A percentile compares a stretch with the other conserved stretches of the same genome.
phyloP scores from a whole-genome alignment of 2,113 vertebrate genomes.

The Elaphurus davidianus region DNA sequence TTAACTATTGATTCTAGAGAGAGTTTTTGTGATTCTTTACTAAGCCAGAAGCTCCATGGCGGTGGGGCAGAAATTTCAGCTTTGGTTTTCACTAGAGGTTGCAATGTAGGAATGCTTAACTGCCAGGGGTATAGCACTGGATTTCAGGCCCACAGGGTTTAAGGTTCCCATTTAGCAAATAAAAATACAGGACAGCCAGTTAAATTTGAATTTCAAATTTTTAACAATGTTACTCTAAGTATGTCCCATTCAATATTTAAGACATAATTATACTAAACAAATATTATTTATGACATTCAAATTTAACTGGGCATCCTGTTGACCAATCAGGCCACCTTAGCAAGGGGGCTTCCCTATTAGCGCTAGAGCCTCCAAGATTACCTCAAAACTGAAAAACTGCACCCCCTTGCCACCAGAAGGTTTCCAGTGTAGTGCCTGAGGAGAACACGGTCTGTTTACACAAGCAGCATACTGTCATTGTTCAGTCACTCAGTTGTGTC shows the following conservation, averaged over 20 bases:
- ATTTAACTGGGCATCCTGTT: background rate
- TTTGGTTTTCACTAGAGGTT: background rate
- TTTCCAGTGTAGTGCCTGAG: background rate
- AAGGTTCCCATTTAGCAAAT: background rate
- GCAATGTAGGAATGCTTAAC: background rate
- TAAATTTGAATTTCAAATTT: conserved; percentile 18
- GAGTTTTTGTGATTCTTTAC: background rate
- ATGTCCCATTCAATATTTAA: background rate
- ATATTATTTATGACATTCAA: conserved; percentile 13
- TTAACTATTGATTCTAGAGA: conserved; percentile 25
- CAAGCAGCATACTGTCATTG: background rate
- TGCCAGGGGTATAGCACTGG: background rate
- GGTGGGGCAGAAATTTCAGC: background rate
- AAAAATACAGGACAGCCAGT: background rate
- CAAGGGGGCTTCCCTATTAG: background rate
- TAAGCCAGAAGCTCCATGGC: background rate
- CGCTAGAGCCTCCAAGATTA: background rate
- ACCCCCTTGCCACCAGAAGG: background rate
- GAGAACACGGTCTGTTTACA: background rate
- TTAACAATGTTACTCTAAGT: background rate
- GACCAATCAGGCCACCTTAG: background rate
- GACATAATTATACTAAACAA: background rate
- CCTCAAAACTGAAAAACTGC: background rate
- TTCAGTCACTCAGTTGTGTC: background rate
- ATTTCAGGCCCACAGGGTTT: background rate